Evolutionary conservation across 2,113 vertebrate genomes (phyloP).

Genomic region (Mellivora capensis): DNA sequence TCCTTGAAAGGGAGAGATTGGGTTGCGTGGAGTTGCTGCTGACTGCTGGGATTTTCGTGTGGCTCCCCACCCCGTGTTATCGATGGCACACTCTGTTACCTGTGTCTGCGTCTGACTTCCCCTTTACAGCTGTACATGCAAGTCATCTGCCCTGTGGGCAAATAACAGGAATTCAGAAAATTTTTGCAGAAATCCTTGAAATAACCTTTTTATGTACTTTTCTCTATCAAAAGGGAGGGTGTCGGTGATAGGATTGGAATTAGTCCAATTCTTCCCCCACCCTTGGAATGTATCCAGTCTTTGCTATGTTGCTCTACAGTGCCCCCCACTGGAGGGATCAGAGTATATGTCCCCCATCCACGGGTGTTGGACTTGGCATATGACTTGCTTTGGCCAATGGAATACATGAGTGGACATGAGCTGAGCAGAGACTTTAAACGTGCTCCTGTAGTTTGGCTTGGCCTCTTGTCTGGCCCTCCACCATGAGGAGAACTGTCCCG

Average conservation of each 20-base stretch:
- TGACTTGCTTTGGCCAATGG: background rate
- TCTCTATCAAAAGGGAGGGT: background rate
- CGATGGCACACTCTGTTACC: too few species aligned
- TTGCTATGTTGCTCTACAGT: background rate
- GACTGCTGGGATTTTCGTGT: background rate
- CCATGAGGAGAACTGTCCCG: background rate
- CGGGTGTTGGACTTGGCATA: too few species aligned
- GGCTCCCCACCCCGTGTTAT: accelerated
- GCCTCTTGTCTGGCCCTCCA: background rate
- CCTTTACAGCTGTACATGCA: background rate
- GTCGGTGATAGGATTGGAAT: background rate
- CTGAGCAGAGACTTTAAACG: background rate
- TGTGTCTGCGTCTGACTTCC: background rate
- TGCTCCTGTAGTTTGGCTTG: background rate
- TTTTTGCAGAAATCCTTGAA: conserved; percentile 5
- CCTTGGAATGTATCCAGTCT: background rate
- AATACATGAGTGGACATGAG: background rate
- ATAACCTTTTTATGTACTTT: background rate
- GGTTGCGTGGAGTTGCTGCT: background rate
- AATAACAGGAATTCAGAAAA: background rate
- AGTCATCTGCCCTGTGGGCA: background rate
- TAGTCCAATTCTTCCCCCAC: background rate
- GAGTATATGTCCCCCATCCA: background rate
- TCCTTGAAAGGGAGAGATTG: background rate
- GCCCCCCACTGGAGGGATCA: background rate